phyloP scores from a whole-genome alignment of 2,888 invertebrate species.

The Cheilosia impressa region DNA sequence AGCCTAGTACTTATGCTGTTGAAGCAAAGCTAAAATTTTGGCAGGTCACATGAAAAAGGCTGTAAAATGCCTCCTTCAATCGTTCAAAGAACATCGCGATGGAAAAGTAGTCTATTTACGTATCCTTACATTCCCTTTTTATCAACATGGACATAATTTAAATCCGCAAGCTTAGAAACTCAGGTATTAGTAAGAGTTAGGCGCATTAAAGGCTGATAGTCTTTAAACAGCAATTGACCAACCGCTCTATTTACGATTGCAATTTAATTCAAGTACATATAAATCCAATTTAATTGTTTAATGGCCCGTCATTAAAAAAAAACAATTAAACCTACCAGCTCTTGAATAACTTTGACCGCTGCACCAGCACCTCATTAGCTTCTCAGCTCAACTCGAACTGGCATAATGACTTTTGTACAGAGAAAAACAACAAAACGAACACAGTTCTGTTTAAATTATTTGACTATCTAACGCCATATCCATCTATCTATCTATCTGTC shows the following conservation, averaged over 20 bases:
- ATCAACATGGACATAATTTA: no score
- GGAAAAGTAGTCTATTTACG: no score
- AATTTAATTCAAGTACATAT: constrained; percentile 38
- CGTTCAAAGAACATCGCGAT: no score
- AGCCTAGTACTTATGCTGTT: no score
- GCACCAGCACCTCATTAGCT: constrained; percentile 58
- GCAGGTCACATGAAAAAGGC: no score
- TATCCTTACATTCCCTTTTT: no score
- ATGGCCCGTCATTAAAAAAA: constrained; percentile 32
- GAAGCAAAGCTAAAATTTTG: no score
- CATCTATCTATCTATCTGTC: constrained; percentile 31
- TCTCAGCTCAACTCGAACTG: constrained; percentile 36
- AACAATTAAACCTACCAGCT: constrained; percentile 32
- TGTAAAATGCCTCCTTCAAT: no score
- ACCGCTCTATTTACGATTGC: constrained; percentile 18
- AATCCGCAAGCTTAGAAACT: no score
- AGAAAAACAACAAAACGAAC: constrained; percentile 10
- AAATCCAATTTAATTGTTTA: constrained; percentile 65
- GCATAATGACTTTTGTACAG: constrained; percentile 37
- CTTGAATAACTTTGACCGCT: constrained; percentile 63
- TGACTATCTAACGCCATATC: constrained; percentile 6
- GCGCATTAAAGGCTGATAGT: neutral
- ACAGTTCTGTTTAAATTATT: constrained; percentile 27
- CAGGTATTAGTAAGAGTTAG: neutral
- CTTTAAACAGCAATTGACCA: neutral